A percentile compares a stretch with the other conserved stretches of the same genome.
Conservation (phyloP, 2,888 invertebrate species). For the Netelia fuscicornis region DNA sequence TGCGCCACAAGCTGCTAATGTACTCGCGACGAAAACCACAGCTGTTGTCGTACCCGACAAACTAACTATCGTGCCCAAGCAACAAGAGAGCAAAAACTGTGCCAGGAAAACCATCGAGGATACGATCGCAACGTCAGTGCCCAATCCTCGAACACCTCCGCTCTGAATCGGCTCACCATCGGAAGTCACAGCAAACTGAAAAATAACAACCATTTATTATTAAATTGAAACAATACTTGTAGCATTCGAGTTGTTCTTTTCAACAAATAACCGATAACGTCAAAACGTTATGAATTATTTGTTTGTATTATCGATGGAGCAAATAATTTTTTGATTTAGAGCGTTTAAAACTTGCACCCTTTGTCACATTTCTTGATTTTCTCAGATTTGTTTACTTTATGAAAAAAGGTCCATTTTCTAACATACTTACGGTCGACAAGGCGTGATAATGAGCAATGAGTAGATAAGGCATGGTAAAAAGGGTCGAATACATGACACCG, state of each 20-base stretch:
- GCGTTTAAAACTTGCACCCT: too few species aligned
- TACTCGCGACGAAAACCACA: constrained; percentile 94
- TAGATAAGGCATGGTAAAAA: constrained; percentile 98
- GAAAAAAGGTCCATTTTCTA: neutral
- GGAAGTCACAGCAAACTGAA: constrained; percentile 87
- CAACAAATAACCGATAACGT: too few species aligned
- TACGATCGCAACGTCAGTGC: constrained; percentile 97
- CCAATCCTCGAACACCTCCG: constrained; percentile 93
- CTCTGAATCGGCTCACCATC: constrained; percentile 87
- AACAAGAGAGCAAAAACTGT: constrained; percentile 95
- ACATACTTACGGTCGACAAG: constrained; percentile 91
- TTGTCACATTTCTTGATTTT: neutral
- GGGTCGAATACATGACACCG: constrained; percentile 98
- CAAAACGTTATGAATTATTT: too few species aligned
- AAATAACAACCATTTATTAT: neutral
- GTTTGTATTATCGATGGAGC: too few species aligned
- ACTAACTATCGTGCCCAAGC: constrained; percentile 94
- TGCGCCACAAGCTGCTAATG: constrained; percentile 94
- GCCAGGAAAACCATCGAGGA: constrained; percentile 98
- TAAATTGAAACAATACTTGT: neutral
- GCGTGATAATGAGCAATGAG: constrained; percentile 97
- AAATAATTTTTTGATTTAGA: neutral
- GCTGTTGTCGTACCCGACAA: constrained; percentile 94
- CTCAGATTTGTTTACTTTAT: constrained; percentile 10
- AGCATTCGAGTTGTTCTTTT: neutral